Evolutionary conservation across 2,797 vertebrate genomes (phyloP), one percentile per base, ranked within the genome.

Genomic region (Hozukius guyotensis): DNA sequence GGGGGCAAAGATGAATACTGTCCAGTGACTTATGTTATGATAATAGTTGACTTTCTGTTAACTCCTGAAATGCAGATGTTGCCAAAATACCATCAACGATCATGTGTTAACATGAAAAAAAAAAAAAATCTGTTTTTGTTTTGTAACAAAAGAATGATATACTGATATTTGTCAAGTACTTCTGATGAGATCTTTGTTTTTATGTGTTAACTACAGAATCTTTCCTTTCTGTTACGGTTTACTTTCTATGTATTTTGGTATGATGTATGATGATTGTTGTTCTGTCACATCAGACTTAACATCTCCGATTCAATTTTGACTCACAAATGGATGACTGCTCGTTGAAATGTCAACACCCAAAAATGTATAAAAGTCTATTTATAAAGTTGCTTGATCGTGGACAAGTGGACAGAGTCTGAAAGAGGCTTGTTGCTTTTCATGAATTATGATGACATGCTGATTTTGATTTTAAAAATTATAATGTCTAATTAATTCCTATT

Each of bases 101-200:
- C 77, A 90, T 86, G 82, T 90, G 79, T 85, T 89, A 38, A 82
- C 86, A 89, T 88, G 69, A 73, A 81, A 88, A 65, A 75, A 75
- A 70, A 81, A 77, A 60, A 80, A 62, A 70, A 70, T 72, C 22
- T 16, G 64, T 87, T 89, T 88, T 92, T 87, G 76, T 91, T 92
- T 93, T 93, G 83, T 92, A 87, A 92, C 61, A 89, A 93, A 93
- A 93, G 83, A 93, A 91, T 85, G 85, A 91, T 91, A 90, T 90
- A 91, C 87, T 86, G 85, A 91, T 94, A 91, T 93, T 85, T 92
- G 93, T 94, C 87, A 83, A 92, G 84, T 93, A 88, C 77, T 93
- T 92, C 89, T 92, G 82, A 92, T 86, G 88, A 89, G 78, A 89
- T 91, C 66, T 92, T 91, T 88, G 90, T 93, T 94, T 91, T 91